Evolutionary conservation across 2,113 vertebrate genomes (phyloP).

Genomic region (Salvelinus fontinalis): DNA sequence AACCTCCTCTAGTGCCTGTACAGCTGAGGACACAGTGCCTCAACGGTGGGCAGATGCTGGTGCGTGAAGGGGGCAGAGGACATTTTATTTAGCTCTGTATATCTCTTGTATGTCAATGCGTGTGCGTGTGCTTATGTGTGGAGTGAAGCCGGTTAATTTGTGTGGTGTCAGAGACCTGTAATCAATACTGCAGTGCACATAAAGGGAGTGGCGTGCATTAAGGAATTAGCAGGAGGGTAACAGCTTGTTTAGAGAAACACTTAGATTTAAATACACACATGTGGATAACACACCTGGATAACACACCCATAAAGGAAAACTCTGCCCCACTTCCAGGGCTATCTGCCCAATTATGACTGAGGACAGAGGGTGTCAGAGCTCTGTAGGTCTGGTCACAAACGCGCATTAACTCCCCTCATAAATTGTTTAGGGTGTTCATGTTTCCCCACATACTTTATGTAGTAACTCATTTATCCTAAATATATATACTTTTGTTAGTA

Average conservation of each 20-base stretch:
- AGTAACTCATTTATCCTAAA: no score
- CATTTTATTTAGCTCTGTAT: no score
- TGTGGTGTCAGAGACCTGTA: conserved; percentile 52
- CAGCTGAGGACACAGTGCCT: conserved; percentile 33
- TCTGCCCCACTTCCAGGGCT: no score
- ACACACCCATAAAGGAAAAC: conserved; percentile 6
- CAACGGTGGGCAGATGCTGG: conserved; percentile 31
- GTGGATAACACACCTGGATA: conserved; percentile 16
- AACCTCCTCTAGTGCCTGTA: conserved; percentile 54
- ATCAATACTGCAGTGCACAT: conserved; percentile 61
- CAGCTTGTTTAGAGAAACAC: conserved; percentile 64
- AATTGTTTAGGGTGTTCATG: no score
- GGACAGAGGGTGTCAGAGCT: no score
- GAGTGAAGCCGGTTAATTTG: neutral
- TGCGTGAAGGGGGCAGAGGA: no score
- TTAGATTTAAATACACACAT: conserved; percentile 61
- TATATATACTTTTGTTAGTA: no score
- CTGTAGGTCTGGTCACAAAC: no score
- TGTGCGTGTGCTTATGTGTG: conserved; percentile 1
- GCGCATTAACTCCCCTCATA: no score
- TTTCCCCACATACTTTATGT: no score
- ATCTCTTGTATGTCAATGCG: neutral
- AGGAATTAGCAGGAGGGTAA: conserved; percentile 65
- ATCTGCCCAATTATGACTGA: no score
- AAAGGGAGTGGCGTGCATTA: conserved; percentile 60